Evolutionary conservation across 2,113 vertebrate genomes (phyloP).

Genomic region (Motacilla alba): DNA sequence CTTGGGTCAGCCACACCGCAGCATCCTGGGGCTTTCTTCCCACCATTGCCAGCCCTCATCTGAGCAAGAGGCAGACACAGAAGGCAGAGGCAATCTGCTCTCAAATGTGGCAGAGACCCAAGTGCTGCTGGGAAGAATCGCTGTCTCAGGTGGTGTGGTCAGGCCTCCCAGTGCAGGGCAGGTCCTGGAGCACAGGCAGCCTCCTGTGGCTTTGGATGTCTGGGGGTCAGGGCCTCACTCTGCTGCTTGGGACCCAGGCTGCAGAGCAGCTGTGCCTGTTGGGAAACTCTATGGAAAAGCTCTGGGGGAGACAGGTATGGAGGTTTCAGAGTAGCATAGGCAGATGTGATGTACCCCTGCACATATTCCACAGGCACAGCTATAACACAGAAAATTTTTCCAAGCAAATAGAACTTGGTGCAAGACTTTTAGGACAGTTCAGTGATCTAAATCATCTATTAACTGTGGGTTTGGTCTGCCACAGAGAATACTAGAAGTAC

Average conservation of each 20-base stretch:
- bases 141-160: background rate
- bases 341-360: background rate
- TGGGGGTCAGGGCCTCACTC: too few species aligned
- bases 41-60: accelerated
- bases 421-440: background rate
- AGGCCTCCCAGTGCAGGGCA: background rate
- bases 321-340: accelerated
- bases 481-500: background rate
- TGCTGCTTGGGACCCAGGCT: accelerated
- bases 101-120: background rate
- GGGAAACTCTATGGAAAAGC: background rate
- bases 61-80: background rate
- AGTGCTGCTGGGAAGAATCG: accelerated
- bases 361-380: background rate
- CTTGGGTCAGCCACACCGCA: background rate
- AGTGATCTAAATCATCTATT: background rate
- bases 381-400: background rate
- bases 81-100: background rate
- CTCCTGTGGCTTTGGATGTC: accelerated
- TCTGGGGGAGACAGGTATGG: background rate
- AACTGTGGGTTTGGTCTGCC: background rate
- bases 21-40: background rate
- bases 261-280: background rate
- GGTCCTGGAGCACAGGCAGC: background rate
- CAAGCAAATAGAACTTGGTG: background rate